These are phyloP conservation scores for Sebastes schlegelii DNA, from an alignment of 2,113 vertebrate species.

Conservation along the genomic window DNA sequence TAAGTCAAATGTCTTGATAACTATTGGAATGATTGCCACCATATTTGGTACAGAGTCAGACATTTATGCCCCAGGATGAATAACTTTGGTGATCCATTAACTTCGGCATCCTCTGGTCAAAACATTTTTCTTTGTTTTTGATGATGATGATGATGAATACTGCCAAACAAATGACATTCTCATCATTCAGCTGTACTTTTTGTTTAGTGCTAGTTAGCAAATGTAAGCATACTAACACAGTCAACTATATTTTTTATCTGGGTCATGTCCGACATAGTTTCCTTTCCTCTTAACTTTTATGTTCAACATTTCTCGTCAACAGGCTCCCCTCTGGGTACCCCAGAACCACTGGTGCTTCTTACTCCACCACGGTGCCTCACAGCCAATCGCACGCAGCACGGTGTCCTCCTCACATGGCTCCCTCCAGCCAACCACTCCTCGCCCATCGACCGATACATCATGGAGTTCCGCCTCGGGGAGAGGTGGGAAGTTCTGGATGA, in stretches of 20 bases:
- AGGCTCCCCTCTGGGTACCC: conserved; percentile 98
- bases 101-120: neutral
- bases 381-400: conserved; percentile 99
- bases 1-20: too few species aligned
- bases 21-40: neutral
- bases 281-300: neutral
- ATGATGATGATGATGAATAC: too few species aligned
- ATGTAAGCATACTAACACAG: neutral
- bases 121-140: neutral
- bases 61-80: neutral
- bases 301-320: conserved; percentile 6
- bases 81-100: neutral
- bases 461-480: conserved; percentile 96
- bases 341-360: conserved; percentile 99
- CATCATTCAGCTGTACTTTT: neutral
- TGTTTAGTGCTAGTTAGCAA: neutral
- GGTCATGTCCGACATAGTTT: neutral
- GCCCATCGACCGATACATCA: conserved; percentile 94
- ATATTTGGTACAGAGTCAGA: neutral
- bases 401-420: conserved; percentile 98
- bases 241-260: neutral
- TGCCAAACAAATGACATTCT: neutral
- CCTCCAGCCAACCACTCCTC: conserved; percentile 97
- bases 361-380: conserved; percentile 99
- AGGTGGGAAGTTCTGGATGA: conserved; percentile 96